Conservation (phyloP, 2,797 vertebrate genomes). For the Poecilia picta region DNA sequence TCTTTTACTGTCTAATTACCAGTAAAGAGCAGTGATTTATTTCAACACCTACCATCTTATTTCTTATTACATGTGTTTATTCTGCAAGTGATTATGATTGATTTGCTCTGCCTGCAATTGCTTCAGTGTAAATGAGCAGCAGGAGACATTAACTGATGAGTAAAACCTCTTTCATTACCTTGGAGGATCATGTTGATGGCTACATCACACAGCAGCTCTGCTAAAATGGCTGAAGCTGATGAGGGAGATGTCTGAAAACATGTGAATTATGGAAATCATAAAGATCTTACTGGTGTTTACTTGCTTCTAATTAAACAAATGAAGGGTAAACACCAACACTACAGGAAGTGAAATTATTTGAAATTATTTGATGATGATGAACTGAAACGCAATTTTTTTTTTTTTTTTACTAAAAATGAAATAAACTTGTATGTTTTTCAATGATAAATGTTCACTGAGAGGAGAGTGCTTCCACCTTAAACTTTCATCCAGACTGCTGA, state of each 20-base stretch:
- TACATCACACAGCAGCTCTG: conserved; percentile 34
- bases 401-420: neutral
- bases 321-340: neutral
- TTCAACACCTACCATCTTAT: conserved; percentile 20
- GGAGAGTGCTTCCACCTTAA: neutral
- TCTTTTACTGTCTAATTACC: conserved; percentile 41
- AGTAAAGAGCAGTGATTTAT: conserved; percentile 38
- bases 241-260: conserved; percentile 18
- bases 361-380: neutral
- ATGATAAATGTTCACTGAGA: neutral
- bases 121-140: conserved; percentile 51
- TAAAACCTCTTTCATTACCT: conserved; percentile 47
- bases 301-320: conserved; percentile 8
- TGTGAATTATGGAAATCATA: conserved; percentile 20
- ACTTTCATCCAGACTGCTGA: neutral
- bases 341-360: neutral
- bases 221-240: conserved; percentile 45
- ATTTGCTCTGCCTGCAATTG: conserved; percentile 38
- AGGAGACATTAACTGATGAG: conserved; percentile 41
- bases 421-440: neutral
- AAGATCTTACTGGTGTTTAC: neutral
- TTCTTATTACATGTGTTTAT: conserved; percentile 47
- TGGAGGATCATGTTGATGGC: conserved; percentile 31
- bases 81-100: conserved; percentile 39
- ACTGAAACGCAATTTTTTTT: neutral